Conservation (phyloP, 1,140 invertebrate species). For the Heliconius melpomene region DNA sequence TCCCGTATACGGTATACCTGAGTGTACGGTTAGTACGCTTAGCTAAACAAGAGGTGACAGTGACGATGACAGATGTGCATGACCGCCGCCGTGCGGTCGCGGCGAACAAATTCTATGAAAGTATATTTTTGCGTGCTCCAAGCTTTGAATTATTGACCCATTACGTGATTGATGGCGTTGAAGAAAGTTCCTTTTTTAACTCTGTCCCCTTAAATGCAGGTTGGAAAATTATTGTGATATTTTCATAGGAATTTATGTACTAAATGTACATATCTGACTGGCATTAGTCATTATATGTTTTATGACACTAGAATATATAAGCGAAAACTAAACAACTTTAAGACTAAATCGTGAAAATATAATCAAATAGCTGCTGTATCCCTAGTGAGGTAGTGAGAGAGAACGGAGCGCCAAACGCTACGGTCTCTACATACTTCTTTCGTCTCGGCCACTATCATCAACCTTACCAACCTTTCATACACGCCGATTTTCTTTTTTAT, state of each 20-base stretch:
- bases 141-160: slow-evolving; percentile 23
- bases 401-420: too few relatives aligned
- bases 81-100: slow-evolving; percentile 20
- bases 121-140: slow-evolving; percentile 27
- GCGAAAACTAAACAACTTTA: too few relatives aligned
- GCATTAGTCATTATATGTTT: not conserved
- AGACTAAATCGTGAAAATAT: too few relatives aligned
- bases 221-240: not conserved
- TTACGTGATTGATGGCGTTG: slow-evolving; percentile 28
- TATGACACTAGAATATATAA: too few relatives aligned
- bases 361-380: too few relatives aligned
- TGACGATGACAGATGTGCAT: slow-evolving; percentile 34
- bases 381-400: too few relatives aligned
- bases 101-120: slow-evolving; percentile 26
- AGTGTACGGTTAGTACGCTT: not conserved
- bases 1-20: not conserved
- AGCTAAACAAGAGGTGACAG: slow-evolving; percentile 13
- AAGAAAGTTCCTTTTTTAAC: not conserved
- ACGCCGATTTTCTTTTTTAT: too few relatives aligned
- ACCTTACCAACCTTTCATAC: too few relatives aligned
- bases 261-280: not conserved
- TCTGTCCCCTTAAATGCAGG: not conserved
- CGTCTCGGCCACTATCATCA: too few relatives aligned
- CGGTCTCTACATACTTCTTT: too few relatives aligned
- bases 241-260: not conserved